A percentile compares a stretch with the other conserved stretches of the same genome.
Conservation (phyloP, 1,140 invertebrate genomes). For the Neodiprion lecontei region DNA sequence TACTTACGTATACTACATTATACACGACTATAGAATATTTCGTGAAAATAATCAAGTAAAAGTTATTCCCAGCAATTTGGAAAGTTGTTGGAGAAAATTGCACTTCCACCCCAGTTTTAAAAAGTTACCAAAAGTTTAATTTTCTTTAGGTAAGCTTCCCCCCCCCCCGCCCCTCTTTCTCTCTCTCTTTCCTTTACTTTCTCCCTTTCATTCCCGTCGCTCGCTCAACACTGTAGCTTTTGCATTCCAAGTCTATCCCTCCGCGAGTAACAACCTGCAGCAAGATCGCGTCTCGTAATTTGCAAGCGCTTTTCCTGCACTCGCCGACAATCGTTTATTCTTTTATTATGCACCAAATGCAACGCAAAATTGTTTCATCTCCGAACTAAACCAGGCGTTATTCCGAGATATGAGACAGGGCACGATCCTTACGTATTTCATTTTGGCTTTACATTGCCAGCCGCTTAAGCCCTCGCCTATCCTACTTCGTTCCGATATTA, state of each 20-base stretch:
- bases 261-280: background rate
- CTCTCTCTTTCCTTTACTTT: background rate
- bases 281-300: background rate
- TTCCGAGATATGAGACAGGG: slow-evolving; percentile 7
- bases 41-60: background rate
- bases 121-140: slow-evolving; percentile 46
- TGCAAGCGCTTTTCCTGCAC: slow-evolving; percentile 23
- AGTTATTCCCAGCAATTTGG: slow-evolving; percentile 22
- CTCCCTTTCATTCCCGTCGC: background rate
- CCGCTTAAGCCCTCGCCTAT: background rate
- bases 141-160: slow-evolving; percentile 28
- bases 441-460: slow-evolving; percentile 27
- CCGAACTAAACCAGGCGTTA: slow-evolving; percentile 7
- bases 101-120: slow-evolving; percentile 40
- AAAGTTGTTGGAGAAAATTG: slow-evolving; percentile 48
- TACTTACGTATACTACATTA: background rate
- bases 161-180: too few relatives aligned
- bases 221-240: background rate
- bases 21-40: too few relatives aligned
- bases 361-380: slow-evolving; percentile 44
- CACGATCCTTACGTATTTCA: slow-evolving; percentile 27
- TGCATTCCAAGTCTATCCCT: too few relatives aligned
- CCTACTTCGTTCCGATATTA: slow-evolving; percentile 2
- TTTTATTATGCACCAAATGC: slow-evolving; percentile 49
- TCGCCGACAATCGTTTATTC: slow-evolving; percentile 41